A percentile compares a stretch with the other conserved stretches of the same genome.
phyloP scores from a whole-genome alignment of 2,888 invertebrate genomes.

The Machimus rusticus region DNA sequence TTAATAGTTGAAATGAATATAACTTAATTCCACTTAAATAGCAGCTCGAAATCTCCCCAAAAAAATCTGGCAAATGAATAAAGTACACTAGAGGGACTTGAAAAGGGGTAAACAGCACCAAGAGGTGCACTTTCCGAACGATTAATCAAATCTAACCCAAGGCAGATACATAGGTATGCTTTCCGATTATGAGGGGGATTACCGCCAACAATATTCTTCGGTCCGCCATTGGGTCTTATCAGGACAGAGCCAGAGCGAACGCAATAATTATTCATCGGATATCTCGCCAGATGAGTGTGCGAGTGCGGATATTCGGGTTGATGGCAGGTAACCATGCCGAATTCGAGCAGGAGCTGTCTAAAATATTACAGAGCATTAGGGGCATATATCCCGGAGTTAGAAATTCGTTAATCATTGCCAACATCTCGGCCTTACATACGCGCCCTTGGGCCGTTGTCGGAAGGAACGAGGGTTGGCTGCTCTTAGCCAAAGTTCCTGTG shows the following conservation, averaged over 20 bases:
- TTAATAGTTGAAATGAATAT: not conserved
- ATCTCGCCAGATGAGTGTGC: not conserved
- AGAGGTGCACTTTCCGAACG: not conserved
- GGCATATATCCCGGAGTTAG: not conserved
- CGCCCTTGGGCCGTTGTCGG: not conserved
- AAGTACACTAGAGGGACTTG: not conserved
- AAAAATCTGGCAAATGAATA: not conserved
- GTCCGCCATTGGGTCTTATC: constrained; percentile 9
- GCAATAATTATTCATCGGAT: constrained; percentile 24
- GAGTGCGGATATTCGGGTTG: not conserved
- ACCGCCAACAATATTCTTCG: not conserved
- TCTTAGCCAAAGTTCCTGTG: not conserved
- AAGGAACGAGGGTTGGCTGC: not conserved
- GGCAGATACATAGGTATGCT: not conserved
- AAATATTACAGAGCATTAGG: constrained; percentile 11
- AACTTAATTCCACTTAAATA: not conserved
- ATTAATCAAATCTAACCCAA: not conserved
- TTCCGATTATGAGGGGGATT: not conserved
- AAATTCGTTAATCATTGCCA: constrained; percentile 24
- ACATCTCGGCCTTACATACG: not conserved
- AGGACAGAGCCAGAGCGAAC: not conserved
- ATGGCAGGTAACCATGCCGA: not conserved
- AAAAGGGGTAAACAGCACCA: not conserved
- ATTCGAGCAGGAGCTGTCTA: not conserved
- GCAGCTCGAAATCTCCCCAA: not conserved